Percentiles rank a stretch among this genome's conserved stretches.
Conservation (phyloP, 2,888 invertebrate genomes). For the Merodon equestris region DNA sequence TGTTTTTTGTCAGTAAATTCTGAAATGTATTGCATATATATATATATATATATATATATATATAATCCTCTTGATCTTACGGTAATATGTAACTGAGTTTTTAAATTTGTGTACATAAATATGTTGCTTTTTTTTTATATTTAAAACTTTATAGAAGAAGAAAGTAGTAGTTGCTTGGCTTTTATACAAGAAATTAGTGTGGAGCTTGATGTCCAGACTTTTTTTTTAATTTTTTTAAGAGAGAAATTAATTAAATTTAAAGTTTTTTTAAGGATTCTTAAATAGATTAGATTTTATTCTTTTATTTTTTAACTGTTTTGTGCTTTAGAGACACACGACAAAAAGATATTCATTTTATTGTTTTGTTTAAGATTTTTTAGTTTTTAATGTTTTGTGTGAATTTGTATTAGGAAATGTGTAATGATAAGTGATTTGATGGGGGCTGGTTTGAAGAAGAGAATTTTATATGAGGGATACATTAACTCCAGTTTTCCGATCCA, state of each 20-base stretch:
- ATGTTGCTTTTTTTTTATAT: slow-evolving; percentile 29
- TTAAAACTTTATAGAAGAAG: slow-evolving; percentile 47
- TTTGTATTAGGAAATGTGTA: too few species aligned
- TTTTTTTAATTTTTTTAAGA: slow-evolving; percentile 13
- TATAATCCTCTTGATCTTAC: background rate
- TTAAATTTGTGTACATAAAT: slow-evolving; percentile 2
- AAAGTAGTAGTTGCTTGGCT: slow-evolving; percentile 39
- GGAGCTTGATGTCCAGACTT: slow-evolving; percentile 13
- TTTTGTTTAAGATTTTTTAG: slow-evolving; percentile 17
- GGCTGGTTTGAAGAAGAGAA: too few species aligned
- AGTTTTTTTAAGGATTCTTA: slow-evolving; percentile 23
- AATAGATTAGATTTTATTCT: slow-evolving; percentile 22
- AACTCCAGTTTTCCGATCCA: too few species aligned
- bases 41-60: slow-evolving; percentile 15
- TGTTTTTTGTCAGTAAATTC: slow-evolving; percentile 52
- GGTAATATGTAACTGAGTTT: slow-evolving; percentile 25
- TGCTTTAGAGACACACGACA: slow-evolving; percentile 54
- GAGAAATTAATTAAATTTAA: slow-evolving; percentile 4
- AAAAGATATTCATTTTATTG: slow-evolving; percentile 30
- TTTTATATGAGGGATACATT: too few species aligned
- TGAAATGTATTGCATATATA: slow-evolving; percentile 55
- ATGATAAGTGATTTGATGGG: too few species aligned
- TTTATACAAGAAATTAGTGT: slow-evolving; percentile 47
- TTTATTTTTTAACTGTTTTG: slow-evolving; percentile 29
- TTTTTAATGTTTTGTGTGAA: too few species aligned